A percentile compares a stretch with the other conserved stretches of the same genome.
Conservation (phyloP, 1,140 invertebrate genomes). For the Lanistes nyassanus region DNA sequence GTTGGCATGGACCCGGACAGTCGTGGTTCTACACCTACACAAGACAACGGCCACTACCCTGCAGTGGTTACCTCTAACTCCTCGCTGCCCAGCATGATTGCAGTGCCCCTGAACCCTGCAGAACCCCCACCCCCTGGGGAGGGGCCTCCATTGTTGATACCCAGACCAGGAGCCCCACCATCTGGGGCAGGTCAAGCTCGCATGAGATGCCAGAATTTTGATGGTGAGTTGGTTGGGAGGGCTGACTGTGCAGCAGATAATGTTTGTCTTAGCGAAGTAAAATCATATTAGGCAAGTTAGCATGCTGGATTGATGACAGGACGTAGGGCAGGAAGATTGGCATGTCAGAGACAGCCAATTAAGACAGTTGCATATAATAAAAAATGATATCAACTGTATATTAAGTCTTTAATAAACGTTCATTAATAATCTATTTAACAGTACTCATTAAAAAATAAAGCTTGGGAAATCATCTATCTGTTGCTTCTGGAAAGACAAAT, state of each 20-base stretch:
- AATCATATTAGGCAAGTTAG: background rate
- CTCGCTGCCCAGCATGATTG: conserved; percentile 18
- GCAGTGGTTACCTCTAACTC: conserved; percentile 27
- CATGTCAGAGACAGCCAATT: no score
- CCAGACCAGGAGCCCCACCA: conserved; percentile 15
- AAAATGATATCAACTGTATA: no score
- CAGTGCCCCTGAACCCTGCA: conserved; percentile 25
- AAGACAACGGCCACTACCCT: conserved; percentile 49
- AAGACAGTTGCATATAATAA: no score
- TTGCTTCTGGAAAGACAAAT: no score
- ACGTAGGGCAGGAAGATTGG: no score
- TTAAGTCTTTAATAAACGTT: no score
- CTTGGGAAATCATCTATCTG: no score
- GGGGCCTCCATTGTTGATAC: conserved; percentile 26
- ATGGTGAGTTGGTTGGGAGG: conserved; percentile 62
- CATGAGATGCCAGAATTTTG: conserved; percentile 67
- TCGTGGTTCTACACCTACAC: conserved; percentile 54
- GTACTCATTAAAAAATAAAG: no score
- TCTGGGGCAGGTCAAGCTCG: conserved; percentile 1
- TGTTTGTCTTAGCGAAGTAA: background rate
- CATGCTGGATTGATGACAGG: no score
- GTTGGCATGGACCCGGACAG: conserved; percentile 44
- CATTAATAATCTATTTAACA: no score
- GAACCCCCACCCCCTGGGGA: conserved; percentile 31
- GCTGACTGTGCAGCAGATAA: background rate